Evolutionary conservation across 2,797 vertebrate genomes (phyloP), one percentile per base, ranked within the genome.

Genomic region (Tinamus major): DNA sequence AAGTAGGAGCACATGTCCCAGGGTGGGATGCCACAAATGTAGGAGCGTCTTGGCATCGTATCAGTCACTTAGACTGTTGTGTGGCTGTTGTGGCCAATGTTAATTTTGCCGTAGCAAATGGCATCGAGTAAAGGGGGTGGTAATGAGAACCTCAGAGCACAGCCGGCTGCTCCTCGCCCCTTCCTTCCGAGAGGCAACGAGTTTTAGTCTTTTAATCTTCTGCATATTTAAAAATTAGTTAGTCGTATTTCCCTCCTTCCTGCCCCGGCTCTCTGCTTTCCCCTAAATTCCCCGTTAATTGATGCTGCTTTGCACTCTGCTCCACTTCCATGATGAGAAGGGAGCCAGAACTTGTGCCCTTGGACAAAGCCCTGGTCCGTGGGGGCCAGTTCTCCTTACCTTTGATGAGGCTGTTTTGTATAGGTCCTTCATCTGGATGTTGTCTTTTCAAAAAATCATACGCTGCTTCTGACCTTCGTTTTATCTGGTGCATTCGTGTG

Each of bases 41-140:
- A 33, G 61, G 42, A 70, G 21, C 26, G 10, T 71, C 55, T 64
- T 29, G 26, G 29, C 77, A 37, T 5, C 0, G 0, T 0, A 51
- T 90, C 9, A 16, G 55, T 35, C 26, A 29, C 24, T 7, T 42
- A 19, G 39, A 16, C 23, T 27, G 8, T 53, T 70, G 13, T 2
- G 26, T 39, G 23, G 18, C 59, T 44, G 8, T 59, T 37, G 5
- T 3, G 39, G 48, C 10, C 23, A 24, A 78, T 82, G 79, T 42
- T 37, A 53, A 33, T 78, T 93, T 76, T 59, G 15, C 35, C 86
- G 67, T 53, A 63, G 63, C 63, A 53, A 39, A 37, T 53, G 39
- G 42, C 13, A 13, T 48, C n/a, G 10, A 62, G 9, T 61, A 23
- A 67, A 41, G 61, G 77, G 48, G 69, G 55, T 42, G 20, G 5